Evolutionary conservation across 1,140 invertebrate species (phyloP), one percentile per base, ranked within the genome.

Genomic region (Scaptomyza montana): DNA sequence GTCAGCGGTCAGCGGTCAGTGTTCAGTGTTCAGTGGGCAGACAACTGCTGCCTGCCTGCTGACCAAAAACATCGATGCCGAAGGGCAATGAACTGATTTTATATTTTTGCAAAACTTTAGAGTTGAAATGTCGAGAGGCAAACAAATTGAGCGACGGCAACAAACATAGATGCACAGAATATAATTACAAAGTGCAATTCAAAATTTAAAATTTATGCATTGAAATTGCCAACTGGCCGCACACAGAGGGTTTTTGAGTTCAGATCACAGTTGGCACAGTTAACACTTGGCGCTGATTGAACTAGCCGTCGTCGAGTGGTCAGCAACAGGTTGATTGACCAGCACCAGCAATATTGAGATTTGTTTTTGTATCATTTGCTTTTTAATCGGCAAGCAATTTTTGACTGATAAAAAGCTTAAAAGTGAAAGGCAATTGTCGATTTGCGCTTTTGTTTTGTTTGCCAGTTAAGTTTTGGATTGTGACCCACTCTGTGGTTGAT

Each of bases 261-360:
- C 21, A 25, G 21, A 51, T 43, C 47, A 36, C 13, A 51, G 39
- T 41, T 43, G 7, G 50, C 50, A 28, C 36, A 41, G 50, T 64
- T 64, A 64, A 64, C 51, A 57, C 63, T 66, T 56, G 53, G 16
- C 33, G 21, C 21, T 4, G 21, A 25, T 25, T 25, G 21, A 25
- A 28, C 28, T 36, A 28, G 8, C 5, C 30, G 36, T 28, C 16
- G 51, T 13, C 39, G n/a, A 47, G 25, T 16, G 19, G 56, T n/a
- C 36, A n/a, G 41, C 59, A 68, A 47, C 67, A 70, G 67, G 67
- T 70, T 70, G 67, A 70, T 54, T 70, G 67, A 69, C 51, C 66
- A 62, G 62, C 62, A 36, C 13, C 39, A 13, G 28, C 56, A 45
- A 7, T 33, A 10, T 19, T 33, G 2, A 25, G 49, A 19, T 12